Percentiles rank a stretch among this genome's conserved stretches.
These are phyloP conservation scores for Antheraea yamamai DNA, from an alignment of 2,888 invertebrate species.

Conservation along the genomic window DNA sequence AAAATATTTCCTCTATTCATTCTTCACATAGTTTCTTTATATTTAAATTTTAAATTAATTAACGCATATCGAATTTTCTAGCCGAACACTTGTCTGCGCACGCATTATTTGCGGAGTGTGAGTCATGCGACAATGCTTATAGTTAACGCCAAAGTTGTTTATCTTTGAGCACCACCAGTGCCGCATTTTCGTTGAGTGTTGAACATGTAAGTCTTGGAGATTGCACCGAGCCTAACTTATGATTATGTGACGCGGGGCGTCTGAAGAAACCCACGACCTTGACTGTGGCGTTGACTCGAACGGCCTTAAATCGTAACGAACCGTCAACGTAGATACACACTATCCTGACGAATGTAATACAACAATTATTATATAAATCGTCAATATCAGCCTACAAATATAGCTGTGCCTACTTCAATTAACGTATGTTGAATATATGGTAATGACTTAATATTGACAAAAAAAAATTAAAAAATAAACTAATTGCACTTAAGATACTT, in stretches of 20 bases:
- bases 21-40: neutral
- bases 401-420: neutral
- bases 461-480: neutral
- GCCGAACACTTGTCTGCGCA: conserved; percentile 2
- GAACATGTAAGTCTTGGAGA: neutral
- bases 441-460: neutral
- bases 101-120: neutral
- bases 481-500: neutral
- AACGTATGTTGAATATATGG: neutral
- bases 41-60: neutral
- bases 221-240: neutral
- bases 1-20: neutral
- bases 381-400: neutral
- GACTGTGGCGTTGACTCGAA: conserved; percentile 75
- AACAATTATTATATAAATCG: neutral
- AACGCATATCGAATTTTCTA: conserved; percentile 13
- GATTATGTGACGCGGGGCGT: conserved; percentile 37
- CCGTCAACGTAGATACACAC: conserved; percentile 31
- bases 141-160: conserved; percentile 17
- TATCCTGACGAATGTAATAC: conserved; percentile 3
- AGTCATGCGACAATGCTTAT: conserved; percentile 3
- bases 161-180: conserved; percentile 21
- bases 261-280: conserved; percentile 61
- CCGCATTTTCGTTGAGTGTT: conserved; percentile 9
- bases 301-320: conserved; percentile 66